phyloP scores from a whole-genome alignment of 2,113 vertebrate species.

The Zosterops lateralis region DNA sequence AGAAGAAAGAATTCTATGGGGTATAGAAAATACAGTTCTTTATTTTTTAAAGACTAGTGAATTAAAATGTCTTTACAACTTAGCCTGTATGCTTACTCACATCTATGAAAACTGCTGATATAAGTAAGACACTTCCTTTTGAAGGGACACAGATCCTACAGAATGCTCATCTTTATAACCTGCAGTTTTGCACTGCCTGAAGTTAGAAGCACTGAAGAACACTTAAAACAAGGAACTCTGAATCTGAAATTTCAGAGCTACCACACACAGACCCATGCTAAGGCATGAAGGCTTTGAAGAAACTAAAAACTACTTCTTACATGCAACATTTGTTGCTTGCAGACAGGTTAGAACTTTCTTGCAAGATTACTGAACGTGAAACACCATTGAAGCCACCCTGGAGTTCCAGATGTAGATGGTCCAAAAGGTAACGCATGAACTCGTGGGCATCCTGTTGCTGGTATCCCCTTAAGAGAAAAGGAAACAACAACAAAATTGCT shows the following conservation, averaged over 20 bases:
- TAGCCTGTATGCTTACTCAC: background rate
- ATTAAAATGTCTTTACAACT: background rate
- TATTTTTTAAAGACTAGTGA: background rate
- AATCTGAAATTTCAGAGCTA: background rate
- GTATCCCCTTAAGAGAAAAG: conserved; percentile 84
- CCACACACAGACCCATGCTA: background rate
- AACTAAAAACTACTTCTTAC: conserved; percentile 72
- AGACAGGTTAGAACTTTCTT: conserved; percentile 79
- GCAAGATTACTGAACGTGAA: conserved; percentile 75
- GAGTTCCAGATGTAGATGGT: conserved; percentile 97
- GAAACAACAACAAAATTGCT: background rate
- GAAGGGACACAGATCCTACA: background rate
- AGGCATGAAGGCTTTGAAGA: background rate
- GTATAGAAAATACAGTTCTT: background rate
- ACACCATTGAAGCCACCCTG: conserved; percentile 88
- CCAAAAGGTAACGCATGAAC: conserved; percentile 97
- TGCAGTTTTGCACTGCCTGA: background rate
- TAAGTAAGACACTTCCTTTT: background rate
- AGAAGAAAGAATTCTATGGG: background rate
- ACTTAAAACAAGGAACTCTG: background rate
- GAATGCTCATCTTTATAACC: background rate
- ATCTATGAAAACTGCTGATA: background rate
- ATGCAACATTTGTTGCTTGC: conserved; percentile 87
- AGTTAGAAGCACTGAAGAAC: background rate
- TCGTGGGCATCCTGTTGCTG: conserved; percentile 98